A percentile compares a stretch with the other conserved stretches of the same genome.
Evolutionary conservation across 2,888 invertebrate genomes (phyloP).

Genomic region (Napeogenes sylphis): DNA sequence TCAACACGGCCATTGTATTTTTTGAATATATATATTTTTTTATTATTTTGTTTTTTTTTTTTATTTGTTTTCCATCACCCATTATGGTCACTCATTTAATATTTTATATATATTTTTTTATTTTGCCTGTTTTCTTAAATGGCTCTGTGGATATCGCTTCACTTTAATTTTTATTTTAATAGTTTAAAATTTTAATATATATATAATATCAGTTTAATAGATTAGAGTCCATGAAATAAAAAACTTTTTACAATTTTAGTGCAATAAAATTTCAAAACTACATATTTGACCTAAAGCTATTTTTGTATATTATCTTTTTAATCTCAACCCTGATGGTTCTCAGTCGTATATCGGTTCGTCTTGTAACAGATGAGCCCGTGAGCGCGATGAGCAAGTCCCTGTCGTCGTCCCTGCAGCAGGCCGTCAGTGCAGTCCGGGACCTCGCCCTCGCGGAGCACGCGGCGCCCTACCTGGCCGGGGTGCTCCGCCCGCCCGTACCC

Average conservation of each 20-base stretch:
- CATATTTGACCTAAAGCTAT: too few species aligned
- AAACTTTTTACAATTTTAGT: too few species aligned
- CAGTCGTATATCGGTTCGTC: too few species aligned
- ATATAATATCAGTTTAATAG: background rate
- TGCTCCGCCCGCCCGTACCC: constrained; percentile 37
- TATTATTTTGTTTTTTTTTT: constrained; percentile 59
- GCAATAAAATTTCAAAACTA: too few species aligned
- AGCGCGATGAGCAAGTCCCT: constrained; percentile 68
- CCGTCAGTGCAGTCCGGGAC: constrained; percentile 66
- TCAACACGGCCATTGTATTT: constrained; percentile 70
- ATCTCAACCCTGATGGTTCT: too few species aligned
- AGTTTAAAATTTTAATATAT: background rate
- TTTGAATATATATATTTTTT: constrained; percentile 58
- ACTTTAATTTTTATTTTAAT: background rate
- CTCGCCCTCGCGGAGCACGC: constrained; percentile 58
- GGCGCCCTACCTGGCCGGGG: constrained; percentile 53
- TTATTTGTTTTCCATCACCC: constrained; percentile 43
- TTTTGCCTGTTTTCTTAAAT: constrained; percentile 48
- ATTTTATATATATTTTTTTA: constrained; percentile 10
- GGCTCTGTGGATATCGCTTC: constrained; percentile 45
- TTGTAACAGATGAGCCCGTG: constrained; percentile 52
- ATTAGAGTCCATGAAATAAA: too few species aligned
- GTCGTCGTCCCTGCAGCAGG: constrained; percentile 64
- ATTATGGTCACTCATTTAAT: constrained; percentile 7
- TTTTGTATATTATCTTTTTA: too few species aligned